Percentiles rank a stretch among this genome's conserved stretches.
Conservation (phyloP, 2,888 invertebrate genomes). For the Cantharis lateralis region DNA sequence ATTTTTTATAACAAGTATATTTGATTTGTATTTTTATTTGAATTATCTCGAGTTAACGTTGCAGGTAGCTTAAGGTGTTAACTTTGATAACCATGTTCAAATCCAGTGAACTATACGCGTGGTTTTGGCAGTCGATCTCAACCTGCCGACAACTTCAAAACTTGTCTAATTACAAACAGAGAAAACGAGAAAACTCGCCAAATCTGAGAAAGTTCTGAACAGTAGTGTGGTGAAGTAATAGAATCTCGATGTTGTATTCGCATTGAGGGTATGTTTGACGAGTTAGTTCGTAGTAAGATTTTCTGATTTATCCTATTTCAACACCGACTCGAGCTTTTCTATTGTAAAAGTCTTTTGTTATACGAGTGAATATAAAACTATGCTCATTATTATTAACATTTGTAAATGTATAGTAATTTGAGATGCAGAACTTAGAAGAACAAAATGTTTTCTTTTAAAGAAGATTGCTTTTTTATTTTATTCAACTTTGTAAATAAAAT, state of each 20-base stretch:
- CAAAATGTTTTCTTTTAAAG: not conserved
- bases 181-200: conserved; percentile 48
- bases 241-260: conserved; percentile 38
- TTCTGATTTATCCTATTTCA: conserved; percentile 8
- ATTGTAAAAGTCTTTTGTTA: not conserved
- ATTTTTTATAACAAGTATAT: too few relatives aligned
- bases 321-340: not conserved
- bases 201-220: conserved; percentile 45
- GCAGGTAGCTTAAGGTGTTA: conserved; percentile 7
- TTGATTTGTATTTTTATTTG: not conserved
- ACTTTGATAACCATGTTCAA: conserved; percentile 19
- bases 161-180: conserved; percentile 48
- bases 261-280: conserved; percentile 27
- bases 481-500: not conserved
- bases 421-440: not conserved
- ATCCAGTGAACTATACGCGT: conserved; percentile 32
- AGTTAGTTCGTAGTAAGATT: conserved; percentile 9
- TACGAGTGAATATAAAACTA: not conserved
- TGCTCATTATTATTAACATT: not conserved
- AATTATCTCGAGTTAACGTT: not conserved
- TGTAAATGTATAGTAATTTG: not conserved
- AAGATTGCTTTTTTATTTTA: not conserved
- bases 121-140: conserved; percentile 43
- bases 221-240: conserved; percentile 41
- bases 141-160: conserved; percentile 44